phyloP scores from a whole-genome alignment of 2,113 vertebrate genomes.

The Heterotis niloticus region DNA sequence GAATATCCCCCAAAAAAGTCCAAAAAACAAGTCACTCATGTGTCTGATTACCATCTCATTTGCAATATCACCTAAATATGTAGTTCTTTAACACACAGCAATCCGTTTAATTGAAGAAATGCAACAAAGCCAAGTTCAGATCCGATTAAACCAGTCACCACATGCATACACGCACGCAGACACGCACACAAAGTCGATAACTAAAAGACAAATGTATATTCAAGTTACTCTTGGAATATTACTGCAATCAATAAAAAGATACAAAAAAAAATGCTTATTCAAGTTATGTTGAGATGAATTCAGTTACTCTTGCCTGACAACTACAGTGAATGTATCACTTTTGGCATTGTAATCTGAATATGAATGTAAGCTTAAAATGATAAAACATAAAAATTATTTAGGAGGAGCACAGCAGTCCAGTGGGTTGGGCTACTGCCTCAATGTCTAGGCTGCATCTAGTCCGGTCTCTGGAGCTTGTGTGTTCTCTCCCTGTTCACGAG shows the following conservation, averaged over 20 bases:
- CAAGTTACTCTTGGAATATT: background rate
- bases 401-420: too few species aligned
- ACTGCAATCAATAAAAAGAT: background rate
- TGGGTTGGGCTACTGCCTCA: too few species aligned
- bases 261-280: background rate
- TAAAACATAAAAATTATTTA: too few species aligned
- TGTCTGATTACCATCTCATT: background rate
- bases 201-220: background rate
- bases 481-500: too few species aligned
- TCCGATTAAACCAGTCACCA: background rate
- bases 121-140: background rate
- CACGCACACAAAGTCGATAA: background rate
- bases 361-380: too few species aligned
- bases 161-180: background rate
- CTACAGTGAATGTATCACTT: constrained; percentile 9
- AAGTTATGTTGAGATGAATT: background rate
- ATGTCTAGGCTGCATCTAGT: too few species aligned
- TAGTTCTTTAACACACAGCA: background rate
- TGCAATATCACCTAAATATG: background rate
- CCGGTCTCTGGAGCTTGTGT: too few species aligned
- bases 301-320: background rate
- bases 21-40: background rate
- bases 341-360: too few species aligned
- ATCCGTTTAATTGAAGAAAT: background rate
- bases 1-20: background rate